A percentile compares a stretch with the other conserved stretches of the same genome.
phyloP scores from a whole-genome alignment of 2,888 invertebrate species.

The Habrosyne pyritoides region DNA sequence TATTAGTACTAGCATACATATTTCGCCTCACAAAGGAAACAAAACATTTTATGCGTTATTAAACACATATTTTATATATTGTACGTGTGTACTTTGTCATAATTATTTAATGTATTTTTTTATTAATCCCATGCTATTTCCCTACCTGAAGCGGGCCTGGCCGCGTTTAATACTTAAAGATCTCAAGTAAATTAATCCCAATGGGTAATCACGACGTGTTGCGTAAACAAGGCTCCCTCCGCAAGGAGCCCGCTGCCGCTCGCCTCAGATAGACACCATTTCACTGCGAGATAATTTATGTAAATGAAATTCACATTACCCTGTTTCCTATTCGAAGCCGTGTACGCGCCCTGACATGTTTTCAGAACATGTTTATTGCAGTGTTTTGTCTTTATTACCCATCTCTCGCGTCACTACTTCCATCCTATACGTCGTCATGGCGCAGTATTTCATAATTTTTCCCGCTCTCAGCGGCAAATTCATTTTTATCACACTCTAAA shows the following conservation, averaged over 20 bases:
- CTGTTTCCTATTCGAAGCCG: conserved; percentile 65
- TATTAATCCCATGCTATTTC: conserved; percentile 29
- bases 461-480: conserved; percentile 42
- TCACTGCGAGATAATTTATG: conserved; percentile 75
- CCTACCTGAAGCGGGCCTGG: conserved; percentile 19
- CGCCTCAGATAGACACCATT: conserved; percentile 58
- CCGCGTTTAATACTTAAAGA: conserved; percentile 49
- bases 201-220: conserved; percentile 60
- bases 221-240: conserved; percentile 61
- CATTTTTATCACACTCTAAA: conserved; percentile 54
- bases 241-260: conserved; percentile 44
- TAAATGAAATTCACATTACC: conserved; percentile 79
- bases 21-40: conserved; percentile 36
- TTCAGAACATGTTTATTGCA: conserved; percentile 70
- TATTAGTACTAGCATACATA: conserved; percentile 39
- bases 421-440: conserved; percentile 36
- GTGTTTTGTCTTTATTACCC: conserved; percentile 74
- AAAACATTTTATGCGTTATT: conserved; percentile 22
- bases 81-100: conserved; percentile 17
- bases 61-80: too few relatives aligned
- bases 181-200: conserved; percentile 65
- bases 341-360: conserved; percentile 62
- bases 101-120: conserved; percentile 19
- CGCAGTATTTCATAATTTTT: conserved; percentile 61
- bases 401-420: conserved; percentile 61